These are phyloP conservation scores for Polymixis lichenea DNA, from an alignment of 2,888 invertebrate genomes.

Conservation along the genomic window DNA sequence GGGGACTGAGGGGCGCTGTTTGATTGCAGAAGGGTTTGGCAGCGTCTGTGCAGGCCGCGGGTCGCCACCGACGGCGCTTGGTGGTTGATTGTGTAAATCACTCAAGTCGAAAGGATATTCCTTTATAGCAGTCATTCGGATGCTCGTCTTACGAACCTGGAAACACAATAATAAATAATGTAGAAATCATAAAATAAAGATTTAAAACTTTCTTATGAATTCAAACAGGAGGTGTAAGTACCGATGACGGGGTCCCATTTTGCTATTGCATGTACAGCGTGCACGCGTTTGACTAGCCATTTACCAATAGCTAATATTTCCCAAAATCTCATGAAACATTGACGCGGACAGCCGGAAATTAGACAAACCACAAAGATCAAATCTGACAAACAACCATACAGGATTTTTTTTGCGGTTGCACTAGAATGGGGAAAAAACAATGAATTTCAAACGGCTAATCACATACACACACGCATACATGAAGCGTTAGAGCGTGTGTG, in stretches of 20 bases:
- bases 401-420: not conserved
- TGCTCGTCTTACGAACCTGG: slow-evolving; percentile 88
- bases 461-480: not conserved
- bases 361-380: not conserved
- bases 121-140: slow-evolving; percentile 89
- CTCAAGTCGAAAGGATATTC: slow-evolving; percentile 89
- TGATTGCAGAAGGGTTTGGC: slow-evolving; percentile 44
- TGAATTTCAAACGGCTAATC: not conserved
- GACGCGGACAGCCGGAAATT: not conserved
- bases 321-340: not conserved
- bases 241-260: not conserved
- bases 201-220: not conserved
- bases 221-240: not conserved
- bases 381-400: not conserved
- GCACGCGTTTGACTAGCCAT: not conserved
- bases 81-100: slow-evolving; percentile 81
- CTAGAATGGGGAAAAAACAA: not conserved
- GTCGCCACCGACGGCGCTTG: slow-evolving; percentile 66
- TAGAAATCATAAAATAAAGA: not conserved
- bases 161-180: slow-evolving; percentile 55
- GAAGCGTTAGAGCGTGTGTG: not conserved
- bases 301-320: not conserved
- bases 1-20: slow-evolving; percentile 63
- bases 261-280: not conserved
- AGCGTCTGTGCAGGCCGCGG: slow-evolving; percentile 57